phyloP scores from a whole-genome alignment of 2,797 vertebrate species.

The Pitangus sulphuratus region DNA sequence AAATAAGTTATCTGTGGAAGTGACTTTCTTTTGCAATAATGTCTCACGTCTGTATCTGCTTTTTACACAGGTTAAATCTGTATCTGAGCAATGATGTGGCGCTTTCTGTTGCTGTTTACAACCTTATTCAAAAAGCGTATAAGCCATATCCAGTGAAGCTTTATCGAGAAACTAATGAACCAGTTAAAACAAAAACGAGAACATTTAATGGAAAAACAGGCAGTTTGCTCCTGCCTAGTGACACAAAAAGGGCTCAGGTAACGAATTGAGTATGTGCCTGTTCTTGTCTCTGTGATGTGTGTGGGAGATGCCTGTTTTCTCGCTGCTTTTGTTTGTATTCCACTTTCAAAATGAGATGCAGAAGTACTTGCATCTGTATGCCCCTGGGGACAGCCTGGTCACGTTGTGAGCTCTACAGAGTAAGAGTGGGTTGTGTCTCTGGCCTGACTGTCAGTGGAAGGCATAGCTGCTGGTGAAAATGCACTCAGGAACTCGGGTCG shows the following conservation, averaged over 20 bases:
- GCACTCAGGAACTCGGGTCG: neutral
- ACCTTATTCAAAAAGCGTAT: constrained; percentile 79
- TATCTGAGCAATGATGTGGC: constrained; percentile 83
- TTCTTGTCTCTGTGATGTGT: neutral
- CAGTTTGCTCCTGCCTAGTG: constrained; percentile 91
- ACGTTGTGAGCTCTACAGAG: neutral
- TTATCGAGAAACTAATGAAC: constrained; percentile 91
- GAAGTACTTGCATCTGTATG: neutral
- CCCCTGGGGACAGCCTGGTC: neutral
- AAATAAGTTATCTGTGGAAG: neutral
- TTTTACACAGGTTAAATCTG: constrained; percentile 82
- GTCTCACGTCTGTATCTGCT: neutral
- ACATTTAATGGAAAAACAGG: constrained; percentile 91
- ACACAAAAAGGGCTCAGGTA: constrained; percentile 94
- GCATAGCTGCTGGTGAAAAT: neutral
- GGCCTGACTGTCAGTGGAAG: neutral
- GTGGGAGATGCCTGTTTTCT: neutral
- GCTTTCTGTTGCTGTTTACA: constrained; percentile 87
- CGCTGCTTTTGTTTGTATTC: neutral
- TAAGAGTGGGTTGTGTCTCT: neutral
- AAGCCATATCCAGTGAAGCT: constrained; percentile 85
- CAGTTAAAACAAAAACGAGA: constrained; percentile 90
- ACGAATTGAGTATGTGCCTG: neutral
- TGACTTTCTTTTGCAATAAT: neutral
- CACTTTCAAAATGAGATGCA: neutral